Conservation (phyloP, 2,888 invertebrate genomes). For the Cerastis leucographa region DNA sequence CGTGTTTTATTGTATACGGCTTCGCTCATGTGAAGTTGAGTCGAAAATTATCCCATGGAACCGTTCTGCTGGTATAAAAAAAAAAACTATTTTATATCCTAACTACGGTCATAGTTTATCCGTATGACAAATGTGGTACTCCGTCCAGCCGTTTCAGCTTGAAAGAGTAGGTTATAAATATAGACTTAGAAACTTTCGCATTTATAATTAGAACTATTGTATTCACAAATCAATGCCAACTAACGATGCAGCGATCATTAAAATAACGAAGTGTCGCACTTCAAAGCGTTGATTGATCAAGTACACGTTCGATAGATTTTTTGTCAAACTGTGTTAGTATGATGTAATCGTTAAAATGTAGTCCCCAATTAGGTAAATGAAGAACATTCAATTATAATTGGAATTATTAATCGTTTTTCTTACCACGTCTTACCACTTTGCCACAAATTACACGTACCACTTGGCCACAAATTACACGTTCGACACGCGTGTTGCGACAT, state of each 20-base stretch:
- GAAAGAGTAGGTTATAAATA: background rate
- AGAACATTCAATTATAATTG: constrained; percentile 1
- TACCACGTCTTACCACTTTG: background rate
- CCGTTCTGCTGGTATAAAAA: background rate
- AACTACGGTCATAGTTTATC: background rate
- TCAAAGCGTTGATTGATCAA: constrained; percentile 22
- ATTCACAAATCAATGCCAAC: constrained; percentile 16
- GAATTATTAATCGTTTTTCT: constrained; percentile 4
- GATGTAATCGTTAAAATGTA: background rate
- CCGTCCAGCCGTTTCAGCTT: background rate
- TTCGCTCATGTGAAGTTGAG: background rate
- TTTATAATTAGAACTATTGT: constrained; percentile 17
- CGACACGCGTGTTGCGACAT: background rate
- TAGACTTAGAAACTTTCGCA: background rate
- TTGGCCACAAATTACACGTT: background rate
- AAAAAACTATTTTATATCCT: background rate
- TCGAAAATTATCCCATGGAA: background rate
- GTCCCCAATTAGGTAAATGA: constrained; percentile 18
- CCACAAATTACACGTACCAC: background rate
- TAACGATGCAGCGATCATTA: constrained; percentile 54
- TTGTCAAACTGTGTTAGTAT: background rate
- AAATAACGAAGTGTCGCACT: constrained; percentile 45
- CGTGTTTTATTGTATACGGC: constrained; percentile 4
- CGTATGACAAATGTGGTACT: background rate
- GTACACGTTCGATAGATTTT: constrained; percentile 11